Evolutionary conservation across 2,888 invertebrate genomes (phyloP).

Genomic region (Alloscopus bannaensis): DNA sequence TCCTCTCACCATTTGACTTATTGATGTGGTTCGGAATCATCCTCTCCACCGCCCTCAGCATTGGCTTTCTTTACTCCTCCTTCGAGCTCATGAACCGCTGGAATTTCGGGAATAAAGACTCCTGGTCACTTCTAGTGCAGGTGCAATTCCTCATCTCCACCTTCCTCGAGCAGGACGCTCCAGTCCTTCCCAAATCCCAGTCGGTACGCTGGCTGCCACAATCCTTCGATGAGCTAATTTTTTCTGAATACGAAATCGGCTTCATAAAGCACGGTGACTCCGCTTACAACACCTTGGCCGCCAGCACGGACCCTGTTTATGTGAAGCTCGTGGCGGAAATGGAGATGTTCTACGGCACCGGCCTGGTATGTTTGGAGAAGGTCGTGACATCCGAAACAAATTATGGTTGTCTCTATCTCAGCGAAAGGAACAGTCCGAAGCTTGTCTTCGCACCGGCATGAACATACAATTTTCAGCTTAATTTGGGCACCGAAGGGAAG

Average conservation of each 20-base stretch:
- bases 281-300: constrained; percentile 46
- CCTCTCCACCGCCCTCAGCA: background rate
- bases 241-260: constrained; percentile 38
- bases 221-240: constrained; percentile 47
- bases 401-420: constrained; percentile 58
- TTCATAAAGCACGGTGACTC: constrained; percentile 66
- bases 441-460: constrained; percentile 22
- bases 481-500: constrained; percentile 38
- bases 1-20: constrained; percentile 51
- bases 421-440: constrained; percentile 39
- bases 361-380: constrained; percentile 57
- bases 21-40: constrained; percentile 42
- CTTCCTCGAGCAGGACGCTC: constrained; percentile 55
- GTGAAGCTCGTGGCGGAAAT: constrained; percentile 46
- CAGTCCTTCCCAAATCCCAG: background rate
- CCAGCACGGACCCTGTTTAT: constrained; percentile 58
- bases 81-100: background rate
- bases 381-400: constrained; percentile 19
- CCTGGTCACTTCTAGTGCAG: background rate
- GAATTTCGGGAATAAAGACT: background rate
- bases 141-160: constrained; percentile 28
- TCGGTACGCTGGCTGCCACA: constrained; percentile 43
- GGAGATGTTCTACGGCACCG: constrained; percentile 54
- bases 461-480: constrained; percentile 54
- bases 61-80: constrained; percentile 9